These are phyloP conservation scores for Rhynchopsitta pachyrhyncha DNA, from an alignment of 2,113 vertebrate genomes.

Conservation along the genomic window DNA sequence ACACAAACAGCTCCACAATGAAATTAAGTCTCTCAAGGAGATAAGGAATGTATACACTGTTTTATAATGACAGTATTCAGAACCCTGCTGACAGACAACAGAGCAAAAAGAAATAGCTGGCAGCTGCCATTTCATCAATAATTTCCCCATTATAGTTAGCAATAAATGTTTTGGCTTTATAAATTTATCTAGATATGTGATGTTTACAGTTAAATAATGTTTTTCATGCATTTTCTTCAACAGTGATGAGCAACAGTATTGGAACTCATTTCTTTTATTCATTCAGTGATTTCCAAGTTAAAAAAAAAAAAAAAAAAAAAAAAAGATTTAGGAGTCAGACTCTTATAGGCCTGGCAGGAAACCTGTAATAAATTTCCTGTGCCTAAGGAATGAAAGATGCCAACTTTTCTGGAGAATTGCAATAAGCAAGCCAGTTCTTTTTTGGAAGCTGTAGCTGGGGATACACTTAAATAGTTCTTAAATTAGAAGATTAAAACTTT, in stretches of 20 bases:
- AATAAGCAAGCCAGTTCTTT: background rate
- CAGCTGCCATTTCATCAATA: background rate
- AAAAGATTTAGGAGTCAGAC: background rate
- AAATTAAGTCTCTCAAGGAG: background rate
- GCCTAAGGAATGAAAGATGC: background rate
- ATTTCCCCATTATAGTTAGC: background rate
- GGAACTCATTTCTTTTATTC: background rate
- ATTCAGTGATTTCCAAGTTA: background rate
- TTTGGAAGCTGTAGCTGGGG: background rate
- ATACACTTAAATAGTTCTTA: background rate
- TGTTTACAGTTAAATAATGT: background rate
- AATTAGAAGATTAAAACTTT: background rate
- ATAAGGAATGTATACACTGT: background rate
- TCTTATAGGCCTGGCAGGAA: background rate
- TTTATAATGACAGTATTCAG: background rate
- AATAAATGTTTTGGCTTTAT: background rate
- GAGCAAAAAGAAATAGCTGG: background rate
- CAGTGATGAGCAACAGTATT: background rate
- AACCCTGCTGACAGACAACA: background rate
- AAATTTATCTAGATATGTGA: background rate
- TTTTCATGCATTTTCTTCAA: background rate
- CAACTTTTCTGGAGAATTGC: background rate
- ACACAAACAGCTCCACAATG: background rate
- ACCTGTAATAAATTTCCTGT: background rate
- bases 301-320: background rate